These are phyloP conservation scores for Galago senegalensis DNA, from an alignment of 2,797 vertebrate species.

Conservation along the genomic window DNA sequence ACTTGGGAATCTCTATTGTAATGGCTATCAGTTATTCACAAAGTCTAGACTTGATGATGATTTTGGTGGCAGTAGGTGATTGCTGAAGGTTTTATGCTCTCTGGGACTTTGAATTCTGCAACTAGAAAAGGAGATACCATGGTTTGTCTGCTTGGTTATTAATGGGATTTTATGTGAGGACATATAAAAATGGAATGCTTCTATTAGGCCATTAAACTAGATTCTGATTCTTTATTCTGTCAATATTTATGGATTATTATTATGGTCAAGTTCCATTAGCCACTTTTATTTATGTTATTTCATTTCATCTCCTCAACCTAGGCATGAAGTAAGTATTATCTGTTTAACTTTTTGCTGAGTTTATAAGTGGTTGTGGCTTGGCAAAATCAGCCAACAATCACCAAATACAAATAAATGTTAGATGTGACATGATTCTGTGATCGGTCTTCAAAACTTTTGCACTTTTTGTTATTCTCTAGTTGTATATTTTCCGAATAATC, in stretches of 20 bases:
- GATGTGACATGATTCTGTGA: not conserved
- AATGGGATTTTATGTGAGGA: not conserved
- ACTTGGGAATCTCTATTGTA: constrained; percentile 4
- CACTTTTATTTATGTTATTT: constrained; percentile 24
- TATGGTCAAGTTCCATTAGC: not conserved
- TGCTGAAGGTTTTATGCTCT: not conserved
- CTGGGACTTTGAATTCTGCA: not conserved
- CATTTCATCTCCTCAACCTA: not conserved
- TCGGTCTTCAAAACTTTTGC: not conserved
- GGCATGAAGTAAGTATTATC: not conserved
- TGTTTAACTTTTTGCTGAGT: constrained; percentile 11
- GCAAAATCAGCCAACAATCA: not conserved
- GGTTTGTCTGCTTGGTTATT: not conserved
- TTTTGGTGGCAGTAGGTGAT: not conserved
- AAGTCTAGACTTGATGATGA: not conserved
- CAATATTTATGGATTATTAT: not conserved
- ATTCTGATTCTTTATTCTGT: not conserved
- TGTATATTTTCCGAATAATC: constrained; percentile 48
- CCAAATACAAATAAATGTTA: constrained; percentile 9
- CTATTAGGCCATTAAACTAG: constrained; percentile 8
- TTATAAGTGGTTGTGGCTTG: not conserved
- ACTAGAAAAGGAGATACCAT: not conserved
- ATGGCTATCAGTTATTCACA: not conserved
- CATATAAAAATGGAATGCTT: not conserved
- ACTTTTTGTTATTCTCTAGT: not conserved